Evolutionary conservation across 2,113 vertebrate genomes (phyloP).

Genomic region (Rhombomys opimus): DNA sequence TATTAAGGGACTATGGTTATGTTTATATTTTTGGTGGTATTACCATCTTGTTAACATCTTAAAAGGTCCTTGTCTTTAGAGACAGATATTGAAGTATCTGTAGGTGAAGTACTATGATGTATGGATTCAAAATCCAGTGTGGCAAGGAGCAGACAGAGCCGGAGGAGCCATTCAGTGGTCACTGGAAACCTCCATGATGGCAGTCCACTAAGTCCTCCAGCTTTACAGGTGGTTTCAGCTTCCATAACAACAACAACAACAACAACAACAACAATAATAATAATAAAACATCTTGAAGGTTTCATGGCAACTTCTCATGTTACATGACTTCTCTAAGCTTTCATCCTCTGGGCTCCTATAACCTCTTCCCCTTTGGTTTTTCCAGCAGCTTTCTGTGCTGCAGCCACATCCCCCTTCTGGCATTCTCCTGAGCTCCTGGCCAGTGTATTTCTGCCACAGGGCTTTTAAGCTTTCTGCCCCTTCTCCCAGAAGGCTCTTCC

Average conservation of each 20-base stretch:
- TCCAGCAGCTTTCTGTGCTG: background rate
- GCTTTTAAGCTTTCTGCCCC: background rate
- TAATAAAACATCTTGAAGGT: background rate
- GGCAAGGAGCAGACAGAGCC: background rate
- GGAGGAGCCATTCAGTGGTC: background rate
- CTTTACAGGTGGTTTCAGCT: background rate
- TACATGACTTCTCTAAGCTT: background rate
- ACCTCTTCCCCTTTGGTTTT: background rate
- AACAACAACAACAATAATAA: background rate
- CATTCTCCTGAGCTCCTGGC: background rate
- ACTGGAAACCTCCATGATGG: background rate
- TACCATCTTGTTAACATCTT: background rate
- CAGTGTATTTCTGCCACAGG: background rate
- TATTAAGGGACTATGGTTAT: background rate
- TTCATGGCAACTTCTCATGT: background rate
- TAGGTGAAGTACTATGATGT: background rate
- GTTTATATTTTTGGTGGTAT: background rate
- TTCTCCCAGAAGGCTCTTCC: background rate
- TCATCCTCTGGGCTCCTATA: background rate
- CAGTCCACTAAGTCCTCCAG: background rate
- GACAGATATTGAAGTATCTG: slow-evolving; percentile 18
- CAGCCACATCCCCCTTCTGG: background rate
- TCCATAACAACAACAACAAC: background rate
- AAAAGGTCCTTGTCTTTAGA: background rate
- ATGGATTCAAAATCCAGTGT: background rate